phyloP scores from a whole-genome alignment of 2,797 vertebrate genomes.

The Myripristis murdjan region DNA sequence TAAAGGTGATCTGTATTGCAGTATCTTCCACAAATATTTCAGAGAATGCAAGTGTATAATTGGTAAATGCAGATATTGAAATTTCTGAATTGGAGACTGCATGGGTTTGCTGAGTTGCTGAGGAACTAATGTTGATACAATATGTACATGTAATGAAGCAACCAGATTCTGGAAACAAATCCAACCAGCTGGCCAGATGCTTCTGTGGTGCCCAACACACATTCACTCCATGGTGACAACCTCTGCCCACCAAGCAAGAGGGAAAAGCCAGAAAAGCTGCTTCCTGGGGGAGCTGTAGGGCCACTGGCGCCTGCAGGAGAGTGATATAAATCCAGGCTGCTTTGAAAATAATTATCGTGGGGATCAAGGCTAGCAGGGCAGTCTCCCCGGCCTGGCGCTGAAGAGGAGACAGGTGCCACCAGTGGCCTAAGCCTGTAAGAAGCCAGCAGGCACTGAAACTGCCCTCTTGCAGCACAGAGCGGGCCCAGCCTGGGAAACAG shows the following conservation, averaged over 20 bases:
- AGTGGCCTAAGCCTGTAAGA: conserved; percentile 74
- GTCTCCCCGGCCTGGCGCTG: conserved; percentile 82
- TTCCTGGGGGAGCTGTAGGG: conserved; percentile 70
- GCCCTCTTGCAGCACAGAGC: conserved; percentile 65
- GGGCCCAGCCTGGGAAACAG: conserved; percentile 60
- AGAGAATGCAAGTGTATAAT: not conserved
- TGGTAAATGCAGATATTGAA: not conserved
- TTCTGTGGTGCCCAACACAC: conserved; percentile 54
- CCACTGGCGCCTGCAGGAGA: conserved; percentile 81
- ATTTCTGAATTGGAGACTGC: conserved; percentile 11
- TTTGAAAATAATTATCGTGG: conserved; percentile 87
- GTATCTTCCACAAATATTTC: not conserved
- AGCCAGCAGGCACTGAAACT: conserved; percentile 66
- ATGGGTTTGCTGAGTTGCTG: conserved; percentile 24
- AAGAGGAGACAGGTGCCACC: conserved; percentile 86
- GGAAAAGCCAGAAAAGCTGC: conserved; percentile 71
- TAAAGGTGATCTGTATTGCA: not conserved
- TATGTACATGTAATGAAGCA: conserved; percentile 38
- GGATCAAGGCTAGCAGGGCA: conserved; percentile 82
- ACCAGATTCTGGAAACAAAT: conserved; percentile 54
- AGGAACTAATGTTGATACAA: conserved; percentile 24
- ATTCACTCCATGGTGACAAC: conserved; percentile 63
- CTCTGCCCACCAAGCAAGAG: conserved; percentile 56
- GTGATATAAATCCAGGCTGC: conserved; percentile 82
- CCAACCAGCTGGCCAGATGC: conserved; percentile 54